These are phyloP conservation scores for Nymphalis polychloros DNA, from an alignment of 2,888 invertebrate genomes.

Conservation along the genomic window DNA sequence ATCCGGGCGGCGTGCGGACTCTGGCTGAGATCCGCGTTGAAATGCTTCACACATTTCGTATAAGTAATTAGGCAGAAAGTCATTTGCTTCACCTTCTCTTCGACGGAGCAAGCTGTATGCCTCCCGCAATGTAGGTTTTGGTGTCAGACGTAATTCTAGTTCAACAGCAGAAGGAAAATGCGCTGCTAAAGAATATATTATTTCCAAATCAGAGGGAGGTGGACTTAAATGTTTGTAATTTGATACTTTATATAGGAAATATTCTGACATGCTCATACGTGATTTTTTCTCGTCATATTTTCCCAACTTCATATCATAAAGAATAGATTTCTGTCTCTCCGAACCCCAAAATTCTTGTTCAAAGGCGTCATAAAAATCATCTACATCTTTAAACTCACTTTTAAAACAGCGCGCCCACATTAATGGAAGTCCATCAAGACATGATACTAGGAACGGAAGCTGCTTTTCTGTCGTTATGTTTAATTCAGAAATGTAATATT, in stretches of 20 bases:
- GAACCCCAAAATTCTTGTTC: slow-evolving; percentile 77
- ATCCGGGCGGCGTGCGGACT: slow-evolving; percentile 63
- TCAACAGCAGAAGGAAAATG: slow-evolving; percentile 75
- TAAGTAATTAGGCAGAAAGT: slow-evolving; percentile 75
- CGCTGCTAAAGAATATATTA: slow-evolving; percentile 74
- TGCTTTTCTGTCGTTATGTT: slow-evolving; percentile 68
- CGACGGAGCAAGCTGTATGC: slow-evolving; percentile 73
- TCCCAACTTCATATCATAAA: slow-evolving; percentile 75
- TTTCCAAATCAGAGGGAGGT: slow-evolving; percentile 75
- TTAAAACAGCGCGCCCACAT: slow-evolving; percentile 77
- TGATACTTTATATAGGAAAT: slow-evolving; percentile 74
- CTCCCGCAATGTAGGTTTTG: slow-evolving; percentile 74
- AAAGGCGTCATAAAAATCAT: slow-evolving; percentile 66
- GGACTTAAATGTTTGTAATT: slow-evolving; percentile 72
- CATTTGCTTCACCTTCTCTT: slow-evolving; percentile 69
- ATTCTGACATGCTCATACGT: slow-evolving; percentile 73
- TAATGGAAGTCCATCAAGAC: slow-evolving; percentile 71
- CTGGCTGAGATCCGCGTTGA: slow-evolving; percentile 68
- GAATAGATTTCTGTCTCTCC: slow-evolving; percentile 70
- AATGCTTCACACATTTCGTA: slow-evolving; percentile 78
- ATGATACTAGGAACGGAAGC: slow-evolving; percentile 70
- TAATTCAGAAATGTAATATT: slow-evolving; percentile 71
- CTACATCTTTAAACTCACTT: slow-evolving; percentile 64
- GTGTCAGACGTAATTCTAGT: slow-evolving; percentile 71
- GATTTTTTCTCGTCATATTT: slow-evolving; percentile 67